Evolutionary conservation across 2,888 invertebrate genomes (phyloP).

Genomic region (Clunio marinus): DNA sequence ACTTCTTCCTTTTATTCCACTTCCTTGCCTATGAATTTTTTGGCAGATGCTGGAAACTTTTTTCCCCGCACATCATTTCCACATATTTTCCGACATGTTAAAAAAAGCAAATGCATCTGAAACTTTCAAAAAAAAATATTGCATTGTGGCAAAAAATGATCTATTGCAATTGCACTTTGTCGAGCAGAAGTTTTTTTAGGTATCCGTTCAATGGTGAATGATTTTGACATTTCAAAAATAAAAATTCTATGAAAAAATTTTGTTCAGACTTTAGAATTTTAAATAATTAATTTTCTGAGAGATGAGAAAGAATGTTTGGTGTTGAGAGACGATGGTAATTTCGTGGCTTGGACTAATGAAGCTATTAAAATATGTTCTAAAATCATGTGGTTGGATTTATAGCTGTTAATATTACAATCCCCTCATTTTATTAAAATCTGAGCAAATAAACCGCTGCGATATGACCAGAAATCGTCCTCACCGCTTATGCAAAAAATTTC

Average conservation of each 20-base stretch:
- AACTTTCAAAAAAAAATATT: background rate
- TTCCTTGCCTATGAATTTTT: background rate
- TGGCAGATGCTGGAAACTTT: slow-evolving; percentile 4
- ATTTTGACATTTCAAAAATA: slow-evolving; percentile 15
- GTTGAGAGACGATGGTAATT: no score
- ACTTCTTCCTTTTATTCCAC: background rate
- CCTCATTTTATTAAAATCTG: no score
- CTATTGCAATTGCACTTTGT: slow-evolving; percentile 12
- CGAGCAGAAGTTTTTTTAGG: background rate
- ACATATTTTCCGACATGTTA: background rate
- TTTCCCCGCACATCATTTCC: no score
- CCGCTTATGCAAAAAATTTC: slow-evolving; percentile 3
- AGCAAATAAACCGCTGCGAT: background rate
- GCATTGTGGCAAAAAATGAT: slow-evolving; percentile 24
- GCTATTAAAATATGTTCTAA: background rate
- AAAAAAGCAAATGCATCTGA: slow-evolving; percentile 15
- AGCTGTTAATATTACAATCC: no score
- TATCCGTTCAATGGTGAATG: background rate
- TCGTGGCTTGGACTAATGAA: no score
- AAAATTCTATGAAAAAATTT: no score
- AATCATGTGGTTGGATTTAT: background rate
- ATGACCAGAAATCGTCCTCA: background rate
- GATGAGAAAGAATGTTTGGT: no score
- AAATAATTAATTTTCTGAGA: no score
- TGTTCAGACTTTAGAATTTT: no score